These are phyloP conservation scores for Phaedon cochleariae DNA, from an alignment of 2,888 invertebrate genomes.

Conservation along the genomic window DNA sequence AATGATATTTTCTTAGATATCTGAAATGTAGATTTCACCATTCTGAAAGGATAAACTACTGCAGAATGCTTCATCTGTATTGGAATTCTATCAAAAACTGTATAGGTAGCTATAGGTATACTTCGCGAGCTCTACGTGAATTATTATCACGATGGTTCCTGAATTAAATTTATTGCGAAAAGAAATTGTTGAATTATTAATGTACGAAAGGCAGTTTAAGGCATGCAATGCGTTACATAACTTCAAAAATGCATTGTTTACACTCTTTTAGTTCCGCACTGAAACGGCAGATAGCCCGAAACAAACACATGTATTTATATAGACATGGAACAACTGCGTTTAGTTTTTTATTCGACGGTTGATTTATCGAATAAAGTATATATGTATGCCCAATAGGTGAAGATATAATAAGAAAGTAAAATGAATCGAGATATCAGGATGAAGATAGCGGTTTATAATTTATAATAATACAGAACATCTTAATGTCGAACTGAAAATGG, in stretches of 20 bases:
- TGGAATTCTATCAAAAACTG: no score
- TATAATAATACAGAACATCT: no score
- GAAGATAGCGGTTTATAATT: no score
- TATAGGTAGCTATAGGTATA: not conserved
- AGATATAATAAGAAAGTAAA: not conserved
- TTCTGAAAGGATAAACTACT: no score
- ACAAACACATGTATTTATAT: no score
- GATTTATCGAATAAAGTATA: constrained; percentile 17
- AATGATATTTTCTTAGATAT: no score
- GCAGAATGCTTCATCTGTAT: no score
- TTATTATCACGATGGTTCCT: constrained; percentile 39
- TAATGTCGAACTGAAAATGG: no score
- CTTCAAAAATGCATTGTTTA: constrained; percentile 33
- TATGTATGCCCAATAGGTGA: no score
- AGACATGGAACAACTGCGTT: constrained; percentile 24
- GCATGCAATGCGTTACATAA: constrained; percentile 43
- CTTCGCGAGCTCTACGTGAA: constrained; percentile 27
- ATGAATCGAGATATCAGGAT: not conserved
- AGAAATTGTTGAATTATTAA: constrained; percentile 47
- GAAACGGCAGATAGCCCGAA: constrained; percentile 19
- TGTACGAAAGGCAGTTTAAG: constrained; percentile 36
- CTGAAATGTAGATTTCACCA: no score
- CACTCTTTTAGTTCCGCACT: constrained; percentile 30
- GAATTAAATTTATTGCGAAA: constrained; percentile 41
- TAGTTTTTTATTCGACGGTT: constrained; percentile 13